These are phyloP conservation scores for Sylvilagus bachmani DNA, from an alignment of 2,113 vertebrate species.

Conservation along the genomic window DNA sequence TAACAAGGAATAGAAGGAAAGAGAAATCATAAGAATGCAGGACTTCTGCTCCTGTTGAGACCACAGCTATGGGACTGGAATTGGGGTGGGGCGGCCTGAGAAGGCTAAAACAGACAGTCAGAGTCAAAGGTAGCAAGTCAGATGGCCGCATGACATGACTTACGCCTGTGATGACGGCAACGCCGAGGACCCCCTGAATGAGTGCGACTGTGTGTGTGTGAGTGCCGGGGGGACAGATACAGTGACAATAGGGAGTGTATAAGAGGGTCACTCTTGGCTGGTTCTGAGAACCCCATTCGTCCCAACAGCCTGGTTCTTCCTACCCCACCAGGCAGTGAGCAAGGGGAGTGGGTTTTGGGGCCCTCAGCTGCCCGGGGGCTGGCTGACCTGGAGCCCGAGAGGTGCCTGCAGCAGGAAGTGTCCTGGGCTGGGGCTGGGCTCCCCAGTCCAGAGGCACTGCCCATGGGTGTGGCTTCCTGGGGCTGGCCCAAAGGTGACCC, in stretches of 20 bases:
- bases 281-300: not conserved
- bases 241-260: no score
- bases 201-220: not conserved
- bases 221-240: accelerated
- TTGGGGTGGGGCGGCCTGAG: not conserved
- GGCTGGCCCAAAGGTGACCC: not conserved
- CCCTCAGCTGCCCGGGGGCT: not conserved
- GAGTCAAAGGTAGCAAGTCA: not conserved
- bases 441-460: not conserved
- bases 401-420: not conserved
- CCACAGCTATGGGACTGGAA: not conserved
- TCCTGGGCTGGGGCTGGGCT: not conserved
- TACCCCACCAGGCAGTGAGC: no score
- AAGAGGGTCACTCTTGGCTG: not conserved
- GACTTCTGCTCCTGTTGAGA: not conserved
- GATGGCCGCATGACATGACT: not conserved
- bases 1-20: not conserved
- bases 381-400: not conserved
- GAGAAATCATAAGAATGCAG: not conserved
- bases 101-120: not conserved
- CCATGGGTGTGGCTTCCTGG: not conserved
- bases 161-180: not conserved
- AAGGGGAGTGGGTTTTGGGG: not conserved
- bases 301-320: not conserved
- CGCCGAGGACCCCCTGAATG: not conserved